These are phyloP conservation scores for Lepeophtheirus nordmannii DNA, from an alignment of 2,888 invertebrate species.

Conservation along the genomic window DNA sequence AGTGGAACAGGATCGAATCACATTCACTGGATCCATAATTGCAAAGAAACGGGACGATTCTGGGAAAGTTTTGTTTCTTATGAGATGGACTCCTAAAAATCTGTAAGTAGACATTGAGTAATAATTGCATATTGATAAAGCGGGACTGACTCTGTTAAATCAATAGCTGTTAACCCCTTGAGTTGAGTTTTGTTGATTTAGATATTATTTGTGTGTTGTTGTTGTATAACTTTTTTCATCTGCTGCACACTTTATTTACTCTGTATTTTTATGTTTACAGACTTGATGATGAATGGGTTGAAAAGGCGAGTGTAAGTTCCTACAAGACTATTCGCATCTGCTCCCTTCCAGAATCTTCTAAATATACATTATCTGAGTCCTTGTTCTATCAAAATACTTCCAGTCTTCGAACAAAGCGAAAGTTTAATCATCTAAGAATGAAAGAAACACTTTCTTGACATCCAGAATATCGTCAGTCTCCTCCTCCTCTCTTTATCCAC, in stretches of 20 bases:
- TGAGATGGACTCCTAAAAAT: not conserved
- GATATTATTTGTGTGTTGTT: not conserved
- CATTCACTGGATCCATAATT: no score
- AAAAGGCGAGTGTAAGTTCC: not conserved
- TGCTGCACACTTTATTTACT: no score
- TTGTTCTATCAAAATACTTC: not conserved
- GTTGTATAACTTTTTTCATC: not conserved
- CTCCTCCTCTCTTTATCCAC: no score
- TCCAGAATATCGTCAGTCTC: not conserved
- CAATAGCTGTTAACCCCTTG: not conserved
- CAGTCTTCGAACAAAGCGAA: not conserved
- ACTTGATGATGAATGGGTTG: constrained; percentile 11
- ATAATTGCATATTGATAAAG: constrained; percentile 5
- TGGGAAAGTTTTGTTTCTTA: no score
- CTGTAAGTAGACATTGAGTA: not conserved
- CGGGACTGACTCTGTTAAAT: not conserved
- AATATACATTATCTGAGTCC: constrained; percentile 7
- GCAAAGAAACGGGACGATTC: no score
- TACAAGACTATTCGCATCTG: constrained; percentile 3
- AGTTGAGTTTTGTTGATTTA: not conserved
- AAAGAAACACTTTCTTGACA: constrained; percentile 16
- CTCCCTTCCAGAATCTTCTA: constrained; percentile 7
- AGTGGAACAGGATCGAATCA: not conserved
- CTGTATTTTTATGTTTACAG: not conserved
- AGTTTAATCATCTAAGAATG: not conserved